Base-by-base conservation (phyloP, 2,888 invertebrate species). In the Stratiomys singularior region DNA sequence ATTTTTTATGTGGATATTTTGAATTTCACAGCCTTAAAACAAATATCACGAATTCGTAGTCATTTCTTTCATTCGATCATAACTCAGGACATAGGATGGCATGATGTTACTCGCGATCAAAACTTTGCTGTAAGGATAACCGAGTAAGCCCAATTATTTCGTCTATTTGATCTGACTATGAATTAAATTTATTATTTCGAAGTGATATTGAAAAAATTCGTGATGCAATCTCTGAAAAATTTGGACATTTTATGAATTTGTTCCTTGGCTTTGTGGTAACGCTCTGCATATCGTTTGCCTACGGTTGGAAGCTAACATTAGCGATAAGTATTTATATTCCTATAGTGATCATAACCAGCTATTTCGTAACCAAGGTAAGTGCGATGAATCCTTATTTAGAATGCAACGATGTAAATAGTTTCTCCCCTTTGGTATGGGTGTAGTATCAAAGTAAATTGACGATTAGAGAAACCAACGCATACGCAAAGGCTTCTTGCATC, bases 281-380 rank as follows among this genome's bases (percentile, higher is more conserved):
- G 90, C 84, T 89, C 90, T 84, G 89, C 90, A 91, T 94, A 76
- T 94, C 95, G 0, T 92, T 96, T 84, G 87, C 89, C 0, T 93
- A 94, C 84, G 96, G 96, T 66, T 96, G 96, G 96, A 92, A 95
- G 84, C 88, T 97, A 69, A 95, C 96, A 0, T 86, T 95, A 37
- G 93, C 96, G 63, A 93, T 96, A 72, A 87, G 96, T 80, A 90
- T 93, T 4, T 92, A 94, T 76, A 91, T 94, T 27, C 96, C 96
- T 0, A 85, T 96, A 64, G 90, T 96, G 27, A 93, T 94, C 9
- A 88, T 91, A 2, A 90, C 93, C 13, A 94, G 94, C 23, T 92
- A 92, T 23, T 86, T 94, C 28, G 93, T 96, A 60, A 92, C 94
- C 13, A 93, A 92, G 90, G 94, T 91, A 83, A 85, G 87, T 86